Base-by-base conservation (phyloP, 2,113 vertebrate genomes). In the Pedetes capensis region DNA sequence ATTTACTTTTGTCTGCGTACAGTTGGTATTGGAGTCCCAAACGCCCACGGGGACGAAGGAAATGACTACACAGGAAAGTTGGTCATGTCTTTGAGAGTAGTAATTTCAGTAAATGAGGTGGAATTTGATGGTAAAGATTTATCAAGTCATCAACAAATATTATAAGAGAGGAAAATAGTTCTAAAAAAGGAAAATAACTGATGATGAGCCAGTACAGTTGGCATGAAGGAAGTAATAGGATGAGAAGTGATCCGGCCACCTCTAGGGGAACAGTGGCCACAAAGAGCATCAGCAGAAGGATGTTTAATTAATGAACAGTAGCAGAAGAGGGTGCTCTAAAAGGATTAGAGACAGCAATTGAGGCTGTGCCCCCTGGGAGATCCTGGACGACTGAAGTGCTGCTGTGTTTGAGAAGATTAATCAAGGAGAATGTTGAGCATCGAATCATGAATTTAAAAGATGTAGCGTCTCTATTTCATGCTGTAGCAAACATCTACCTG, bases 381-480 rank as follows among this genome's bases (percentile, higher is more conserved):
- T 86, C 59, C 1, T 85, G 87, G 90, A 91, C 95, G 84, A 92
- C 95, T 97, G 93, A 96, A 96, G 95, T 66, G 39, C 78, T 95
- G 95, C 87, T 93, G 71, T 91, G 93, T 96, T 66, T 86, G 93
- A 96, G 95, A 96, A 96, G 97, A 97, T 97, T 97, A 85, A 97
- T 97, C 95, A 94, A 78, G 1, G 3, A 95, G 92, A 83, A 95
- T 90, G 61, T 90, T 92, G 78, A 97, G 90, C 95, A 93, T 71
- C 0, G 6, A 91, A 75, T 86, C 51, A 42, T 90, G 87, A 88
- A 92, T 96, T 90, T 93, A 88, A 95, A 97, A 95, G 81, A 96
- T 82, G 85, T 76, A 61, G 17, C 55, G 61, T n/a, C 32, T 61
- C 68, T 82, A 55, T 75, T 23, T 75, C 66, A 93, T 78, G 37